phyloP scores from a whole-genome alignment of 35 echinoderm and acorn worm genomes.

The Acanthaster planci region DNA sequence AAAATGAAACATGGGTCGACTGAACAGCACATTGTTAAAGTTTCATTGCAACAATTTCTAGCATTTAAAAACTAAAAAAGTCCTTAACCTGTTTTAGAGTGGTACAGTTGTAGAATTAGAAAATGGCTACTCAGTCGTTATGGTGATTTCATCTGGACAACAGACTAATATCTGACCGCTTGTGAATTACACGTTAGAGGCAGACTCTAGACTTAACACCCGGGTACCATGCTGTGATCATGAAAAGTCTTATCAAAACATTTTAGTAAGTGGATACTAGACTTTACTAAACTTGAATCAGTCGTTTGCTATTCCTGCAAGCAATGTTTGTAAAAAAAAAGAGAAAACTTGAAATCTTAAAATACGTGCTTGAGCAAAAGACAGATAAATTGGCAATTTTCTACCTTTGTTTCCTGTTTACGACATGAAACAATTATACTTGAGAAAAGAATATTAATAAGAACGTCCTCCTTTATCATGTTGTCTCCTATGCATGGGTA shows the following conservation, averaged over 20 bases:
- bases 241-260: neutral
- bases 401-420: too few species aligned
- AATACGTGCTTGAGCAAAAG: too few species aligned
- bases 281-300: neutral
- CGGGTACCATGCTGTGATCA: neutral
- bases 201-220: neutral
- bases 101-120: too few species aligned
- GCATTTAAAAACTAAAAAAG: neutral
- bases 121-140: neutral
- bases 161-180: neutral
- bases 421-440: too few species aligned
- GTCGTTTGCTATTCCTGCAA: neutral
- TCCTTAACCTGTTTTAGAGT: too few species aligned
- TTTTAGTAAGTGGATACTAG: neutral
- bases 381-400: too few species aligned
- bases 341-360: too few species aligned
- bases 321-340: too few species aligned
- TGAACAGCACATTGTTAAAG: neutral
- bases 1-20: neutral
- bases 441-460: too few species aligned
- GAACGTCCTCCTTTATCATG: too few species aligned
- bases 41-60: neutral
- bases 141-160: slow-evolving; percentile 17
- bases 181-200: neutral
- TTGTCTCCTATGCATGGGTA: too few species aligned